A percentile compares a stretch with the other conserved stretches of the same genome.
These are phyloP conservation scores for Pseudobourletiella spinata DNA, from an alignment of 1,140 invertebrate species.

Conservation along the genomic window DNA sequence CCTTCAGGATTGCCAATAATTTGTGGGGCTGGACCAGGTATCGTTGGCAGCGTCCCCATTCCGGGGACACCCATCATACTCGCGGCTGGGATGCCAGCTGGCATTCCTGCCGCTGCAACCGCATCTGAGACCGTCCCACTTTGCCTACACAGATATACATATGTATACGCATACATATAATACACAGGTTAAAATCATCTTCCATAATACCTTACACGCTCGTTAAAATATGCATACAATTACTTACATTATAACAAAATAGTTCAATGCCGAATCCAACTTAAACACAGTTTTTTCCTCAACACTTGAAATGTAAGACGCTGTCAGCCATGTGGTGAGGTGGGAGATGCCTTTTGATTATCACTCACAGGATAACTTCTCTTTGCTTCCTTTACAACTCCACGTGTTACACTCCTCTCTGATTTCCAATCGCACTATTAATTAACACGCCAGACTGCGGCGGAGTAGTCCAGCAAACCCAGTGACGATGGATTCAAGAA, in stretches of 20 bases:
- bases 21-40: constrained; percentile 32
- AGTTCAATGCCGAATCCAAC: neutral
- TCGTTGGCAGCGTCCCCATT: constrained; percentile 24
- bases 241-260: neutral
- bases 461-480: no score
- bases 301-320: neutral
- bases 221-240: neutral
- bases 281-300: neutral
- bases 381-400: neutral
- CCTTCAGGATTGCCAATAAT: constrained; percentile 40
- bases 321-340: neutral
- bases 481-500: neutral
- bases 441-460: no score
- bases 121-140: constrained; percentile 1
- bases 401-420: neutral
- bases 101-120: constrained; percentile 7
- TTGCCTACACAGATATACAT: constrained; percentile 6
- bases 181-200: neutral
- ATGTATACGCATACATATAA: neutral
- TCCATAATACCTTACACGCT: neutral
- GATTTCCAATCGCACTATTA: neutral
- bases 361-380: neutral
- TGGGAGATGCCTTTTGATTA: no score
- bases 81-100: constrained; percentile 11
- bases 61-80: constrained; percentile 13